These are phyloP conservation scores for Cantharis rufa DNA, from an alignment of 2,888 invertebrate species.

Conservation along the genomic window DNA sequence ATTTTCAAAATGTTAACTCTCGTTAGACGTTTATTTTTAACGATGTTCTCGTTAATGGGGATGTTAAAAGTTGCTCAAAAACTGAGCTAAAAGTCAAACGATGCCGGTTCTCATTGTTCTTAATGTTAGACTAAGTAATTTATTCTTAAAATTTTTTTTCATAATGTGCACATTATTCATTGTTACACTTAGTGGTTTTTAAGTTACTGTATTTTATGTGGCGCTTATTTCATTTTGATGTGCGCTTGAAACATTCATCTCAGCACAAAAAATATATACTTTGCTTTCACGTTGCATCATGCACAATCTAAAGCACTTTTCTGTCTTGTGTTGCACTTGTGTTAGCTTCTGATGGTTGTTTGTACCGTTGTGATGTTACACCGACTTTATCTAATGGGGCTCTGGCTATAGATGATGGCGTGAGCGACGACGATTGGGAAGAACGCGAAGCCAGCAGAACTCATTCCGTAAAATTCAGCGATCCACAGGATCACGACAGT, in stretches of 20 bases:
- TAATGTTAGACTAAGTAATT: not conserved
- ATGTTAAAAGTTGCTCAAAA: not conserved
- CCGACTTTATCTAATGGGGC: slow-evolving; percentile 48
- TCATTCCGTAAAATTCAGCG: slow-evolving; percentile 87
- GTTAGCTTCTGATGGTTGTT: slow-evolving; percentile 53
- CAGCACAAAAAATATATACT: not conserved
- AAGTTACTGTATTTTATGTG: not conserved
- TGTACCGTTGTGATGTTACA: slow-evolving; percentile 55
- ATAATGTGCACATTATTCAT: not conserved
- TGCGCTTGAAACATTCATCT: slow-evolving; percentile 4
- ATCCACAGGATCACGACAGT: slow-evolving; percentile 69
- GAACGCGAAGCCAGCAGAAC: slow-evolving; percentile 82
- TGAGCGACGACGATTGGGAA: slow-evolving; percentile 64
- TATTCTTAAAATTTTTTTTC: not conserved
- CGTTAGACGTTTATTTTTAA: not conserved
- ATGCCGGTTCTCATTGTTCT: not conserved
- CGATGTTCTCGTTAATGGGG: not conserved
- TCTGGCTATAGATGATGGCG: slow-evolving; percentile 48
- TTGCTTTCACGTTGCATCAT: slow-evolving; percentile 27
- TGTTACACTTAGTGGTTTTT: not conserved
- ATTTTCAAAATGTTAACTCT: no score
- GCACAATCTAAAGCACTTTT: slow-evolving; percentile 28
- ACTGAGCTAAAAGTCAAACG: not conserved
- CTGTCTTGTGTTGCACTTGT: slow-evolving; percentile 33
- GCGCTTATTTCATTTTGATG: slow-evolving; percentile 7